Evolutionary conservation across 1,140 invertebrate genomes (phyloP), one percentile per base, ranked within the genome.

Genomic region (Drosophila asahinai): DNA sequence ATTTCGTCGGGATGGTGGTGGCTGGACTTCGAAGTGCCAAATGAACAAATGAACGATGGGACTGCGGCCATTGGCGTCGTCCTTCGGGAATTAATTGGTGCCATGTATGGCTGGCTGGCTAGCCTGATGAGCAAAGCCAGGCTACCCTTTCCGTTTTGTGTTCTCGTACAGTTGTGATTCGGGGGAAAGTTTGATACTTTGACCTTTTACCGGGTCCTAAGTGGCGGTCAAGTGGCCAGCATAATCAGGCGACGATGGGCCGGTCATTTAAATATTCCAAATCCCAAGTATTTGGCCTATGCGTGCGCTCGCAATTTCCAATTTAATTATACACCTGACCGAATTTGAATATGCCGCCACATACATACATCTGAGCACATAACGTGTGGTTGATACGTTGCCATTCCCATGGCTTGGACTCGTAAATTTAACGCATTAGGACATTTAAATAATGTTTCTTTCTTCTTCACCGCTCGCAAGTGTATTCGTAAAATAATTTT

Each of bases 401-500:
- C 43, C 71, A 58, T 80, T 55, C 59, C 77, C 74, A 87, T 79
- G 77, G 72, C 84, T 73, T 33, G 40, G 38, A 83, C 64, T 81
- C 83, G 84, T 87, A 87, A 87, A 89, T 87, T 89, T 81, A 81
- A 89, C 72, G 84, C 84, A 87, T 89, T 87, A 87, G 83, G 84
- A 83, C 81, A 87, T 87, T 87, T 89, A 87, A 87, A 87, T 87
- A 87, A 83, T 77, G 77, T 65, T 80, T 51, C 64, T 61, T 42
- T 70, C 33, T 60, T 43, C 63, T 19, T 19, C 17, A 36, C 17
- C 71, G 49, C 49, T 55, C 52, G 63, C 47, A 51, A 71, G 42
- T 49, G 72, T 70, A 57, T 70, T 79, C 80, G 76, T 67, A 27
- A 63, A 78, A 71, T 79, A 59, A 79, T 72, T 79, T 72, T 52